Percentiles rank a stretch among this genome's conserved stretches.
These are phyloP conservation scores for Cyprinodon brontotheroides DNA, from an alignment of 2,113 vertebrate species.

Conservation along the genomic window DNA sequence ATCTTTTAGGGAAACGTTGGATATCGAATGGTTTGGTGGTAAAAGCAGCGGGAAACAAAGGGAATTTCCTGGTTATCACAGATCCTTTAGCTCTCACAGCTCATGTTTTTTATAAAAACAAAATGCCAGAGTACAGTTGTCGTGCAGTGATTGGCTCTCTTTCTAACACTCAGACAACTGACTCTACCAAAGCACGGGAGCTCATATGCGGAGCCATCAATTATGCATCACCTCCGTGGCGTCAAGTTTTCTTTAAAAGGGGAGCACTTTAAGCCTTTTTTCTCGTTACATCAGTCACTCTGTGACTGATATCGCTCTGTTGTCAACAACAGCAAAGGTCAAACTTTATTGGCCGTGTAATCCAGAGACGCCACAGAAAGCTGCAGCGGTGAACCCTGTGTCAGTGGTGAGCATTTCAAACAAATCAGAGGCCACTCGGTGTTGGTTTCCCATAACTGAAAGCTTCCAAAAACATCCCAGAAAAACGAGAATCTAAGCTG, in stretches of 20 bases:
- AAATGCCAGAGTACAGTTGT: slow-evolving; percentile 43
- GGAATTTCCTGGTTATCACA: slow-evolving; percentile 27
- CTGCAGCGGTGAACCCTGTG: fast-evolving
- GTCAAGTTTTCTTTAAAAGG: slow-evolving; percentile 20
- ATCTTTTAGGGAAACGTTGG: not conserved
- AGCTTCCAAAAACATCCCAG: not conserved
- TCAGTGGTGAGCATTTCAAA: slow-evolving; percentile 7
- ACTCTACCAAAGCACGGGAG: slow-evolving; percentile 34
- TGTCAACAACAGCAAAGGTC: slow-evolving; percentile 1
- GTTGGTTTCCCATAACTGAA: not conserved
- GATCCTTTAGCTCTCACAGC: slow-evolving; percentile 35
- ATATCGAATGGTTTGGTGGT: not conserved
- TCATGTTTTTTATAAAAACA: slow-evolving; percentile 37
- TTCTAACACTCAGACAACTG: slow-evolving; percentile 18
- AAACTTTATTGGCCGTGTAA: slow-evolving; percentile 5
- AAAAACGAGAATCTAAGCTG: not conserved
- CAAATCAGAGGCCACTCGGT: not conserved
- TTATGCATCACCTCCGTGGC: slow-evolving; percentile 30
- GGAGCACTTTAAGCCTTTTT: not conserved
- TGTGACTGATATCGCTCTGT: not conserved
- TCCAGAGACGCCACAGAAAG: not conserved
- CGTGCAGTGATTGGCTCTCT: slow-evolving; percentile 13
- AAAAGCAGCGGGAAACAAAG: slow-evolving; percentile 9
- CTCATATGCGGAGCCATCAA: slow-evolving; percentile 43
- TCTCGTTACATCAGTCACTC: not conserved